These are phyloP conservation scores for Sminthurinus aureus DNA, from an alignment of 2,888 invertebrate genomes.

Conservation along the genomic window DNA sequence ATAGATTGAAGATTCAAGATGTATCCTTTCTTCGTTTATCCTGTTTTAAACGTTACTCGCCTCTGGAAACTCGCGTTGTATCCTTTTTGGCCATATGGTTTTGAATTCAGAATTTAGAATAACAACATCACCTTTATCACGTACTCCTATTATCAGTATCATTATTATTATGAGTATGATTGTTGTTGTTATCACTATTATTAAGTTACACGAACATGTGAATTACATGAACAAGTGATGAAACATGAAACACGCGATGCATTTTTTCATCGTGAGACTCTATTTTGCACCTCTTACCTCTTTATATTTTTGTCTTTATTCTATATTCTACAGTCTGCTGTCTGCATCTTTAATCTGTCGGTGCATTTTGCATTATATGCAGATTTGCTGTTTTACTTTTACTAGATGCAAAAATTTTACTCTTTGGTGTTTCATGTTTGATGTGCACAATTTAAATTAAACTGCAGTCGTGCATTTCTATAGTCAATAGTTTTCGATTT, in stretches of 20 bases:
- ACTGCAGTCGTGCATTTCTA: too few relatives aligned
- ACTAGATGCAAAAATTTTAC: too few relatives aligned
- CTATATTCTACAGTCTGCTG: not conserved
- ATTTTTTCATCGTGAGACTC: not conserved
- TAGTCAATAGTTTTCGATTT: too few relatives aligned
- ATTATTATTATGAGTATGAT: not conserved
- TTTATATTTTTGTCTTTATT: not conserved
- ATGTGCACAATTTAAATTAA: too few relatives aligned
- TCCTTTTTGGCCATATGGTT: not conserved
- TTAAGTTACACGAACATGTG: not conserved
- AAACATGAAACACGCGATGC: not conserved
- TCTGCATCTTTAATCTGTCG: not conserved
- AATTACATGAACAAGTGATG: not conserved
- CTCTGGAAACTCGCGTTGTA: constrained; percentile 5
- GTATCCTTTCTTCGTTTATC: not conserved
- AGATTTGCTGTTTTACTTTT: not conserved
- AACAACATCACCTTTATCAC: constrained; percentile 14
- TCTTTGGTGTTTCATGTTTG: too few relatives aligned
- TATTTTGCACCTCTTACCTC: not conserved
- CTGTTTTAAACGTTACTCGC: not conserved
- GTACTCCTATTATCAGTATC: not conserved
- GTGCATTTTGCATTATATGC: not conserved
- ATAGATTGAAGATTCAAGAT: not conserved
- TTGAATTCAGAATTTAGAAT: not conserved
- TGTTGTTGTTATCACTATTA: not conserved